Conservation (phyloP, 2,888 invertebrate genomes). For the Epsilonema sp. region DNA sequence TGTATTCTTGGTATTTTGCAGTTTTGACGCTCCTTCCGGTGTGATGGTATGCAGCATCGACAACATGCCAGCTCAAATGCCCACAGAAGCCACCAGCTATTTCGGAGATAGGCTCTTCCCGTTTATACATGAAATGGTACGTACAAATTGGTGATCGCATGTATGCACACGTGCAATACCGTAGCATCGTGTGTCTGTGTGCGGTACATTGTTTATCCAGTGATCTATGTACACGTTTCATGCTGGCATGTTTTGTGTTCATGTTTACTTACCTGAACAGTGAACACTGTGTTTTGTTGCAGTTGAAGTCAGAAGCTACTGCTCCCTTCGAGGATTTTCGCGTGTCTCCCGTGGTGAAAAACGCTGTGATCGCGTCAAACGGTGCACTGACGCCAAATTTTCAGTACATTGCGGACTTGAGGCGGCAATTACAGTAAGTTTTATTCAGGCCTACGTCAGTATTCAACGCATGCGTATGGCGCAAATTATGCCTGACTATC, state of each 20-base stretch:
- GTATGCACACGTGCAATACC: no score
- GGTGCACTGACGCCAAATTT: slow-evolving; percentile 73
- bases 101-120: slow-evolving; percentile 83
- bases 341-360: slow-evolving; percentile 40
- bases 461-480: not conserved
- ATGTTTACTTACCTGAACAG: no score
- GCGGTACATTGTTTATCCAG: no score
- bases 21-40: slow-evolving; percentile 38
- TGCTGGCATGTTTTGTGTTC: no score
- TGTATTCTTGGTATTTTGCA: no score
- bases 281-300: no score
- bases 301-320: slow-evolving; percentile 55
- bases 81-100: slow-evolving; percentile 86
- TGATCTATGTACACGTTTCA: no score
- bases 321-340: slow-evolving; percentile 54
- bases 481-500: no score
- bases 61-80: slow-evolving; percentile 98
- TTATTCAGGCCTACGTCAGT: not conserved
- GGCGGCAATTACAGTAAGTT: slow-evolving; percentile 43
- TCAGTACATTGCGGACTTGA: slow-evolving; percentile 76
- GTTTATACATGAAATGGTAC: slow-evolving; percentile 59
- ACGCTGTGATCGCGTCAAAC: slow-evolving; percentile 84
- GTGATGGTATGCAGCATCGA: slow-evolving; percentile 98
- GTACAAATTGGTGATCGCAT: slow-evolving; percentile 9
- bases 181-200: slow-evolving; percentile 2